Base-by-base conservation (phyloP, 2,888 invertebrate genomes). In the Sinohyriopsis cumingii region DNA sequence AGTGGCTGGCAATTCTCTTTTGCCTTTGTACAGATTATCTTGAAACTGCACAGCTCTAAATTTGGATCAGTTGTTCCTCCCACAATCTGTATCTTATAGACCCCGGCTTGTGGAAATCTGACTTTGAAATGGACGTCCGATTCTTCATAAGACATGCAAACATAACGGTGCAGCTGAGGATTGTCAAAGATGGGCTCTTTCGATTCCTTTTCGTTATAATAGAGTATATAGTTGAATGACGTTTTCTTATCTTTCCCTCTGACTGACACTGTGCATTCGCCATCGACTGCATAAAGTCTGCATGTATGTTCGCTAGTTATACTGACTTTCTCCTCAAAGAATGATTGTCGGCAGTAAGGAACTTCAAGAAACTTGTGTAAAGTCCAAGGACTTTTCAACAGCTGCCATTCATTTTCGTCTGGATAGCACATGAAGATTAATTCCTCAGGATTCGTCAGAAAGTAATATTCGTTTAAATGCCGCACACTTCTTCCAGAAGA, bases 151-250 rank as follows among this genome's bases (percentile, higher is more conserved):
- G 73, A 74, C 33, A 78, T 69, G 19, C 77, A 67, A 12, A 81
- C 79, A 63, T 68, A 81, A 22, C 75, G 78, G 25, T 75, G 72
- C 19, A 81, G 67, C 59, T 76, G 76, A 57, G 74, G 63, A 6
- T 67, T 69, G 24, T 68, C 65, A 7, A 77, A 69, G 19, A 78
- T 78, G 59, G 72, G 67, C 4, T 66, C 70, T 7, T 66, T 71
- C 1, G 80, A 82, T 67, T 80, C 77, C 55, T 76, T 69, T 53
- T 77, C 72, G 54, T 78, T 78, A 53, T 74, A 80, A 59, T 68
- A 80, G 1, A 82, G 69, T 59, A 73, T 70, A 66, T 77, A 77
- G 53, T 69, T 67, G 67, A 77, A 67, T 64, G 75, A 68, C 5
- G 63, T 66, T 53, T 24, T 25, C 2, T 65, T 63, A 18, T 75